Evolutionary conservation across 2,113 vertebrate species (phyloP).

Genomic region (Stercorarius parasiticus): DNA sequence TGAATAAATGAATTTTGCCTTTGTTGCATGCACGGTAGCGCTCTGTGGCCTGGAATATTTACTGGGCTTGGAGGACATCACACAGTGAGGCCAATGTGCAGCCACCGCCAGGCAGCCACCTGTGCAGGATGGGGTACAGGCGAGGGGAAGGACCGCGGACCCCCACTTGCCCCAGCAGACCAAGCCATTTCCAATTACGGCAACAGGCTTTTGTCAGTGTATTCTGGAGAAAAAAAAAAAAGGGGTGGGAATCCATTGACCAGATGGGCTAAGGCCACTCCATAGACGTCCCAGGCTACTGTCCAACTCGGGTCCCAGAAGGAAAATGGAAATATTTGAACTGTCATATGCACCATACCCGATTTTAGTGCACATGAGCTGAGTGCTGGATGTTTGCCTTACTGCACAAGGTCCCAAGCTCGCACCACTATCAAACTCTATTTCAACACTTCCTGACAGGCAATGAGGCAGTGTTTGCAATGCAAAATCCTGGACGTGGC

Average conservation of each 20-base stretch:
- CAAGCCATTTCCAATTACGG: neutral
- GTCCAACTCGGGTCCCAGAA: neutral
- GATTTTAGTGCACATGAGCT: neutral
- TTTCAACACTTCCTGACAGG: neutral
- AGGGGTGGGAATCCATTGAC: neutral
- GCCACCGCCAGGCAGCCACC: neutral
- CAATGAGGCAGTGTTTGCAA: neutral
- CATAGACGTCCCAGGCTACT: neutral
- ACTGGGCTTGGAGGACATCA: neutral
- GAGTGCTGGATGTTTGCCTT: neutral
- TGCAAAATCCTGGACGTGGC: neutral
- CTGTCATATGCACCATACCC: neutral
- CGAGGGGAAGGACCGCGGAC: neutral
- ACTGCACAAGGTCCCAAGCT: neutral
- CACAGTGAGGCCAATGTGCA: neutral
- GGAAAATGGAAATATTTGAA: neutral
- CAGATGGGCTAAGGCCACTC: neutral
- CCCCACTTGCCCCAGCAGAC: neutral
- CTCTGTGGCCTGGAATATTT: neutral
- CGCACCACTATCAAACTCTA: neutral
- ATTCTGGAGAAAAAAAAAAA: neutral
- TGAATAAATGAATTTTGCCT: constrained; percentile 62
- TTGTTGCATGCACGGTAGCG: neutral
- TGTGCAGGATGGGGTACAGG: neutral
- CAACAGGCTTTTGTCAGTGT: neutral